A percentile compares a stretch with the other conserved stretches of the same genome.
phyloP scores from a whole-genome alignment of 2,888 invertebrate genomes.

The Chydorus sphaericus region DNA sequence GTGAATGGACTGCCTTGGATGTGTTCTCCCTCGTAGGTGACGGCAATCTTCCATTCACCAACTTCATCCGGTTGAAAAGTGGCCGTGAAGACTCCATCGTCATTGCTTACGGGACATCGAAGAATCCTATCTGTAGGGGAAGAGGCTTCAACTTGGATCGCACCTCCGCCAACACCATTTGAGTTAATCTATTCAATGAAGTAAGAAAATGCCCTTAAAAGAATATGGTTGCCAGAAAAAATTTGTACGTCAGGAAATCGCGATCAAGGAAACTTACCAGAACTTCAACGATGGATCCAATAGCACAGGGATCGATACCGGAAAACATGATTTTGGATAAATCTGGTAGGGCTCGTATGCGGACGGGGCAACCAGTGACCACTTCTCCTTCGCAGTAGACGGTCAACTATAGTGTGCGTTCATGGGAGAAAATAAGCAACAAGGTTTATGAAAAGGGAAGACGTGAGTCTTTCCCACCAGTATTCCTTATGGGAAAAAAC shows the following conservation, averaged over 20 bases:
- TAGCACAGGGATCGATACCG: slow-evolving; percentile 87
- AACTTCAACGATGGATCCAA: slow-evolving; percentile 89
- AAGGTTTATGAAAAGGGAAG: background rate
- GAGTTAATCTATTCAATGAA: slow-evolving; percentile 40
- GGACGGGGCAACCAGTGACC: slow-evolving; percentile 44
- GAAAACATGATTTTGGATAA: slow-evolving; percentile 73
- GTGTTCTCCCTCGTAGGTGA: slow-evolving; percentile 87
- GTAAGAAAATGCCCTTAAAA: slow-evolving; percentile 10
- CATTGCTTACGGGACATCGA: slow-evolving; percentile 58
- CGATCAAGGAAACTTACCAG: slow-evolving; percentile 39
- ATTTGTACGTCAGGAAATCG: too few relatives aligned
- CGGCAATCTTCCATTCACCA: slow-evolving; percentile 92
- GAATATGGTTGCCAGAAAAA: background rate
- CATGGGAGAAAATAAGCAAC: background rate
- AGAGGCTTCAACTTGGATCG: slow-evolving; percentile 81
- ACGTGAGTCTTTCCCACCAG: background rate
- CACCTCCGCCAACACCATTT: slow-evolving; percentile 44
- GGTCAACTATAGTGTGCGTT: slow-evolving; percentile 32
- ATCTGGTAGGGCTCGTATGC: slow-evolving; percentile 75
- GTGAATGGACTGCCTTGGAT: slow-evolving; percentile 93
- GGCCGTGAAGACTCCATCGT: slow-evolving; percentile 79
- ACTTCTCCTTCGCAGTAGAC: slow-evolving; percentile 43
- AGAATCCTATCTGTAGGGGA: slow-evolving; percentile 75
- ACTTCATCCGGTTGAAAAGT: slow-evolving; percentile 95
- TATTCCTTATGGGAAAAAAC: background rate